phyloP scores from a whole-genome alignment of 2,113 vertebrate species.

The Oreocharis arfaki region DNA sequence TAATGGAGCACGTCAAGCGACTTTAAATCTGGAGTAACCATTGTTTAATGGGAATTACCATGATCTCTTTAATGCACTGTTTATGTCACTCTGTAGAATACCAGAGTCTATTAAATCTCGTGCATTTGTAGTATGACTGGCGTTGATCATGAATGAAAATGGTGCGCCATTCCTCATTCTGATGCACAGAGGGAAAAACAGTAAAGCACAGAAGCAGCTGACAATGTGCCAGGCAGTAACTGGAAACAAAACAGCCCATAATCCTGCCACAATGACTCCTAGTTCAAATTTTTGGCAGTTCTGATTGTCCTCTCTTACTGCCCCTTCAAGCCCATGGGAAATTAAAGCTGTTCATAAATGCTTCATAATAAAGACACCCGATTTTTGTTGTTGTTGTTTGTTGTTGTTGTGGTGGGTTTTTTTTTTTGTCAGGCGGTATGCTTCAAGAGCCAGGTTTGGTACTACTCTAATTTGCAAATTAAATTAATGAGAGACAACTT shows the following conservation, averaged over 20 bases:
- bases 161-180: background rate
- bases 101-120: background rate
- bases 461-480: background rate
- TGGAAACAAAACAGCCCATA: background rate
- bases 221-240: background rate
- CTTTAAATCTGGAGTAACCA: background rate
- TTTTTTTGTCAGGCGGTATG: background rate
- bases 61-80: background rate
- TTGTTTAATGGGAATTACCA: background rate
- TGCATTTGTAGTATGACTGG: background rate
- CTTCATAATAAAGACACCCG: background rate
- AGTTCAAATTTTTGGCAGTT: background rate
- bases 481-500: background rate
- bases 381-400: background rate
- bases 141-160: background rate
- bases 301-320: background rate
- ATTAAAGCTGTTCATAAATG: background rate
- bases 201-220: background rate
- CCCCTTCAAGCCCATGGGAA: background rate
- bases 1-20: background rate
- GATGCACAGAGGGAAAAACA: background rate
- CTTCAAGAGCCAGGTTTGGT: background rate
- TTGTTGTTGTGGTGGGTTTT: too few species aligned
- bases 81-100: background rate
- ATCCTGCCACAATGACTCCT: background rate